A percentile compares a stretch with the other conserved stretches of the same genome.
phyloP scores from a whole-genome alignment of 2,797 vertebrate genomes.

The Pteronotus mesoamericanus region DNA sequence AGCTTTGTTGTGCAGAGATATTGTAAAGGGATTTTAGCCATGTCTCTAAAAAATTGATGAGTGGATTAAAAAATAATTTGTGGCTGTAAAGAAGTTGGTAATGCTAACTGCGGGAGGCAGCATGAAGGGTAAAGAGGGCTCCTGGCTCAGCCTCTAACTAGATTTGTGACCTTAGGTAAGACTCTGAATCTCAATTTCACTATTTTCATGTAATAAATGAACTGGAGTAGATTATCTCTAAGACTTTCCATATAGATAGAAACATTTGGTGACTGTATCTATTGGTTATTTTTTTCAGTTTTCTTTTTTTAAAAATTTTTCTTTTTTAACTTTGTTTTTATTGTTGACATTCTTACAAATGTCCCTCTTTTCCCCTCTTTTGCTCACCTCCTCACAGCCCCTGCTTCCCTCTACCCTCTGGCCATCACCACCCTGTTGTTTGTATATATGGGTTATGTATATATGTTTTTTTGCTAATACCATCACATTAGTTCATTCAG shows the following conservation, averaged over 20 bases:
- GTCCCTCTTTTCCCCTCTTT: not conserved
- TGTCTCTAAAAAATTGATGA: conserved; percentile 38
- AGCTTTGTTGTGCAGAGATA: not conserved
- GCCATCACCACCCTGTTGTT: not conserved
- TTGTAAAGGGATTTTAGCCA: not conserved
- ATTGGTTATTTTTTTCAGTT: not conserved
- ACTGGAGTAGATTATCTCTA: not conserved
- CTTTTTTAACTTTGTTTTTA: not conserved
- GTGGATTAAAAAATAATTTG: conserved; percentile 32
- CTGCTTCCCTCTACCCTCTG: too few species aligned
- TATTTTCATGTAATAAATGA: not conserved
- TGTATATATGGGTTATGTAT: not conserved
- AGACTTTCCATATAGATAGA: not conserved
- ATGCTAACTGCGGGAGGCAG: not conserved
- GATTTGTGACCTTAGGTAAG: not conserved
- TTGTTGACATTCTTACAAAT: not conserved
- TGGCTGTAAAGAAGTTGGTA: not conserved
- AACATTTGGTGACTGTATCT: not conserved
- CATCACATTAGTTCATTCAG: not conserved
- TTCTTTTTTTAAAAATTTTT: not conserved
- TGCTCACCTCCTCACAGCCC: not conserved
- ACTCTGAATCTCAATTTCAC: not conserved
- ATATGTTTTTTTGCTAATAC: not conserved
- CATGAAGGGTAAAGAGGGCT: not conserved
- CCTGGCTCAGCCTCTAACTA: not conserved